Conservation (phyloP, 2,888 invertebrate species). For the Toxonevra muliebris region DNA sequence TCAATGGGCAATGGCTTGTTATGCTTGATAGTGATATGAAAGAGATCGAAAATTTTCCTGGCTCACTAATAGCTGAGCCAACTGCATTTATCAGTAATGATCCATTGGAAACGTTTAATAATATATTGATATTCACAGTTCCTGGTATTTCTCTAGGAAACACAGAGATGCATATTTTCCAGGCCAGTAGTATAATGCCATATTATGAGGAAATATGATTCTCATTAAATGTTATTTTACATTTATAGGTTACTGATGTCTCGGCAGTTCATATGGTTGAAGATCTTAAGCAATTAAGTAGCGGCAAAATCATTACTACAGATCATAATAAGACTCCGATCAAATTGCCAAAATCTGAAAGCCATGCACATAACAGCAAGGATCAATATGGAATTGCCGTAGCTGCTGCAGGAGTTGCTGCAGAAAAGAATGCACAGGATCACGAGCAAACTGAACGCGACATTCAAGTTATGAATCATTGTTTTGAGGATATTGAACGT, state of each 20-base stretch:
- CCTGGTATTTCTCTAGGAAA: conserved; percentile 73
- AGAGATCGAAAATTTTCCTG: conserved; percentile 96
- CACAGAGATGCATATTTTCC: conserved; percentile 97
- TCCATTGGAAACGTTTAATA: conserved; percentile 96
- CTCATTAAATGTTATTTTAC: neutral
- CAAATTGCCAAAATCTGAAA: conserved; percentile 46
- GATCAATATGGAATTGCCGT: conserved; percentile 60
- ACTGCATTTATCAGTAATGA: conserved; percentile 96
- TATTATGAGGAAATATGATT: neutral
- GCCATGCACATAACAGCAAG: conserved; percentile 45
- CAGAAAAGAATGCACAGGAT: conserved; percentile 84
- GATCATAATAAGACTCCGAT: conserved; percentile 62
- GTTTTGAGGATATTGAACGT: conserved; percentile 99
- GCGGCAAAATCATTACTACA: conserved; percentile 69
- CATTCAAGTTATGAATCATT: conserved; percentile 93
- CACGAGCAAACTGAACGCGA: conserved; percentile 94
- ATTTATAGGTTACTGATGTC: conserved; percentile 75
- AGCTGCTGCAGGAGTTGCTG: conserved; percentile 66
- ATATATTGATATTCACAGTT: conserved; percentile 96
- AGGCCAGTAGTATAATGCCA: conserved; percentile 65
- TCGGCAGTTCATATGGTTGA: conserved; percentile 85
- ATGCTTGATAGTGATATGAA: conserved; percentile 95
- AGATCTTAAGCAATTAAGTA: conserved; percentile 76
- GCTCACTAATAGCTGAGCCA: conserved; percentile 90
- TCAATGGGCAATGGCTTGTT: conserved; percentile 88